Evolutionary conservation across 2,113 vertebrate genomes (phyloP).

Genomic region (Sialia sialis): DNA sequence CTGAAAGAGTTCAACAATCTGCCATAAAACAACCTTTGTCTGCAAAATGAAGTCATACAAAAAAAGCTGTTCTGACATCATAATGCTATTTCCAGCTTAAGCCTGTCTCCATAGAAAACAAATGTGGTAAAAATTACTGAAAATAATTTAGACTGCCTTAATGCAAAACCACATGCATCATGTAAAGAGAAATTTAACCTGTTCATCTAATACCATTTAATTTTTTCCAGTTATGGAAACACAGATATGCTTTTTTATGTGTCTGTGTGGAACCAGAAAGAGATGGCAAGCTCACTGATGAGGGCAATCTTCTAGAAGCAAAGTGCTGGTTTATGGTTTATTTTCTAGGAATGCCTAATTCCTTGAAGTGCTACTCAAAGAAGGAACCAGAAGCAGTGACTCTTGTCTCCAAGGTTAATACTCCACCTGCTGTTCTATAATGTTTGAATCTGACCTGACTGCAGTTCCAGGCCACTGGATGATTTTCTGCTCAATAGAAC

Average conservation of each 20-base stretch:
- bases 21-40: not conserved
- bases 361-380: not conserved
- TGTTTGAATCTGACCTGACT: not conserved
- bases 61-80: not conserved
- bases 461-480: not conserved
- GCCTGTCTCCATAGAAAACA: not conserved
- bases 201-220: not conserved
- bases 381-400: not conserved
- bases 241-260: rapidly evolving
- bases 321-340: not conserved
- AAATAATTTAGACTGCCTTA: not conserved
- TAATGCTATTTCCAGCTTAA: not conserved
- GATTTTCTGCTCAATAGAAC: not conserved
- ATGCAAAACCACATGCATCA: not conserved
- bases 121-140: not conserved
- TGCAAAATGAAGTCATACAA: not conserved
- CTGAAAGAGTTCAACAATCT: not conserved
- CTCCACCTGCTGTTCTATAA: not conserved
- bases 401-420: not conserved
- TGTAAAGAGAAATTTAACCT: not conserved
- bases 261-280: not conserved
- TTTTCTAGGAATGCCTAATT: not conserved
- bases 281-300: not conserved
- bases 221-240: not conserved
- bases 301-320: not conserved